These are phyloP conservation scores for Argyra leucocephala DNA, from an alignment of 2,888 invertebrate species.

Conservation along the genomic window DNA sequence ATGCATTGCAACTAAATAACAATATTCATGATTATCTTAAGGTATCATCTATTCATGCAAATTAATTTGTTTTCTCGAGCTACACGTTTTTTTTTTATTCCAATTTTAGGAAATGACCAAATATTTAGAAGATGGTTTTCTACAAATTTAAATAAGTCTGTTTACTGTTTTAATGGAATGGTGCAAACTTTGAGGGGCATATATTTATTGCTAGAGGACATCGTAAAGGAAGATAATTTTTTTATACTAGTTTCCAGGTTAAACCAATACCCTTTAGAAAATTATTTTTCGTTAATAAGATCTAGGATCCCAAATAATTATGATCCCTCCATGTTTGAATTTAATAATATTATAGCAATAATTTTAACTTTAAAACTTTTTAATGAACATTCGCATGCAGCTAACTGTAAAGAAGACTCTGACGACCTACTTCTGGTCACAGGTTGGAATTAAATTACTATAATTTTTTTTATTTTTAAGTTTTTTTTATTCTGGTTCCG, in stretches of 20 bases:
- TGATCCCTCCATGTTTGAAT: not conserved
- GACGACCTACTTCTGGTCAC: not conserved
- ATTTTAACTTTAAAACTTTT: constrained; percentile 7
- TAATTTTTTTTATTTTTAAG: not conserved
- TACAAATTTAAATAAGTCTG: not conserved
- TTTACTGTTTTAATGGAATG: constrained; percentile 10
- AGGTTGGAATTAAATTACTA: no score
- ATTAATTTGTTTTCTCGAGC: no score
- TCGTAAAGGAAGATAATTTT: constrained; percentile 10
- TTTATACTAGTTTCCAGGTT: not conserved
- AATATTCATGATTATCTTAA: constrained; percentile 1
- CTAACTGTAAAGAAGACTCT: not conserved
- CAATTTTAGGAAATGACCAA: no score
- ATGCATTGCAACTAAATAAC: constrained; percentile 8
- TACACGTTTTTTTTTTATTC: no score
- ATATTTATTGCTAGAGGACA: no score
- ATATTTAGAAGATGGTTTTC: no score
- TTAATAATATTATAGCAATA: not conserved
- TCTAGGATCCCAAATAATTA: not conserved
- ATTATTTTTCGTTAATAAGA: constrained; percentile 11
- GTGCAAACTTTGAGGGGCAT: constrained; percentile 11
- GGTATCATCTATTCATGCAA: no score
- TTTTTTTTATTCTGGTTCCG: no score
- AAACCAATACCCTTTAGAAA: constrained; percentile 14
- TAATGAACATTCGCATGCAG: not conserved